These are phyloP conservation scores for Lycopodina hypogea DNA, from an alignment of 37 sponge, comb jelly and placozoan genomes.

Conservation along the genomic window DNA sequence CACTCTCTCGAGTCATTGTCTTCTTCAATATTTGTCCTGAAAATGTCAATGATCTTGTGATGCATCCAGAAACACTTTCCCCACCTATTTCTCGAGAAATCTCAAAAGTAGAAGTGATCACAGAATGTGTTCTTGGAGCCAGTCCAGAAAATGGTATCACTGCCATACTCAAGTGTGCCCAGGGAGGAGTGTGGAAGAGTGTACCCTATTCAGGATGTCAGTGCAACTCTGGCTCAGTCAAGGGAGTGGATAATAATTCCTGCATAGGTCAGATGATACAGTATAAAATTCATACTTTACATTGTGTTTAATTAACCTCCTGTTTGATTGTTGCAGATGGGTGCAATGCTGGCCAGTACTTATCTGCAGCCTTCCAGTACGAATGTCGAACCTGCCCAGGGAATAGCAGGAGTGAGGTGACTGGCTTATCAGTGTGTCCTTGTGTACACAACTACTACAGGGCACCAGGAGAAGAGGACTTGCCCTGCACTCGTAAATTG, in stretches of 20 bases:
- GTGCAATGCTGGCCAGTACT: no score
- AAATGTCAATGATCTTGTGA: constrained; percentile 1
- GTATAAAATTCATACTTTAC: no score
- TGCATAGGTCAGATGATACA: neutral
- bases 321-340: no score
- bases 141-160: constrained; percentile 8
- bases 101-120: neutral
- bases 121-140: constrained; percentile 15
- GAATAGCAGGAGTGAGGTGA: no score
- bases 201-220: constrained; percentile 1
- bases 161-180: constrained; percentile 2
- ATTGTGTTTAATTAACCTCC: no score
- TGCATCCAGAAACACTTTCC: constrained; percentile 26
- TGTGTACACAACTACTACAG: no score
- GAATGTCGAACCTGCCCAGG: no score
- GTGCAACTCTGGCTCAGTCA: constrained; percentile 1
- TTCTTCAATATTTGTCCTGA: constrained; percentile 50
- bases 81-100: neutral
- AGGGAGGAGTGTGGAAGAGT: constrained; percentile 17
- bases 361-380: no score
- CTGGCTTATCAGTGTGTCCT: no score
- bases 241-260: neutral
- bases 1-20: constrained; percentile 27
- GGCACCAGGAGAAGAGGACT: no score
- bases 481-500: no score